A percentile compares a stretch with the other conserved stretches of the same genome.
These are phyloP conservation scores for Mormyrus hasselquistii DNA, from an alignment of 2,797 vertebrate species.

Conservation along the genomic window DNA sequence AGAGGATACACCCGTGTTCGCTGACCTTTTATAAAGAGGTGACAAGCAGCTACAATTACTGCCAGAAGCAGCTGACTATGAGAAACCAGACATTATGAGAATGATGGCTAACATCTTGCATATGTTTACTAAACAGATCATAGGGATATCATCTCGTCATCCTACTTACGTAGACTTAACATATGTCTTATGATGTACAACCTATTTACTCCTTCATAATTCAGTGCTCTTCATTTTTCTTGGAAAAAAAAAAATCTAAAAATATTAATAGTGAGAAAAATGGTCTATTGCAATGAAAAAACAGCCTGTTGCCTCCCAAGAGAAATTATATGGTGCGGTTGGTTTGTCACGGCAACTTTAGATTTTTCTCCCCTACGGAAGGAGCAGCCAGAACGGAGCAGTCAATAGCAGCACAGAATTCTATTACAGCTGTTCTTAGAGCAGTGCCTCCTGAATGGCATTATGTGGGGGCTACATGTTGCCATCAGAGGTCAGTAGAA, in stretches of 20 bases:
- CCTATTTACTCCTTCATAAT: not conserved
- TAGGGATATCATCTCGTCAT: not conserved
- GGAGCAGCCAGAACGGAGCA: not conserved
- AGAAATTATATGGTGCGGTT: conserved; percentile 8
- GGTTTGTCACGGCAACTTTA: conserved; percentile 20
- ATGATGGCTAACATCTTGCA: too few species aligned
- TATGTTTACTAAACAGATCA: not conserved
- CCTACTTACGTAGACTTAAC: not conserved
- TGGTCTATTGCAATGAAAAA: conserved; percentile 4
- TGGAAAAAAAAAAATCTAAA: not conserved
- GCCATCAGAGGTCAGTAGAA: not conserved
- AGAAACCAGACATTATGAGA: not conserved
- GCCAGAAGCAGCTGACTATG: not conserved
- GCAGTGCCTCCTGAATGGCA: conserved; percentile 5
- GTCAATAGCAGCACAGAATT: conserved; percentile 1
- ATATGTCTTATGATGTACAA: not conserved
- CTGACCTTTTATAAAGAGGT: not conserved
- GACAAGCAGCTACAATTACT: not conserved
- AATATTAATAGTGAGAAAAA: conserved; percentile 15
- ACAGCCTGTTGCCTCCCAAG: conserved; percentile 11
- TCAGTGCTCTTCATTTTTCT: not conserved
- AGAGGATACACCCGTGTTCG: not conserved
- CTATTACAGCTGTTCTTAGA: conserved; percentile 13
- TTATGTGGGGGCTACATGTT: not conserved
- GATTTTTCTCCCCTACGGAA: not conserved